These are phyloP conservation scores for Apotomis turbidana DNA, from an alignment of 2,888 invertebrate species.

Conservation along the genomic window DNA sequence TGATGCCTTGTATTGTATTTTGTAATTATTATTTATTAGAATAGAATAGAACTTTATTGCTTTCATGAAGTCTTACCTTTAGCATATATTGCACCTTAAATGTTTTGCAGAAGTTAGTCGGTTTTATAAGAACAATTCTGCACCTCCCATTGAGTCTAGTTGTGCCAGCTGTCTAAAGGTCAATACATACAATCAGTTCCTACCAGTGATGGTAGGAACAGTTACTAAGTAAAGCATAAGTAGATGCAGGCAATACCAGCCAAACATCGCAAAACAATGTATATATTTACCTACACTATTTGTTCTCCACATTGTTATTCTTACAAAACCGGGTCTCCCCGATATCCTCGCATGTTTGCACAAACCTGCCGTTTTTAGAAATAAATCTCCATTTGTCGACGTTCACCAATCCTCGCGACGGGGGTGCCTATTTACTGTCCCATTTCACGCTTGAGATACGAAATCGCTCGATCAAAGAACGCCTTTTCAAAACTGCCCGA, in stretches of 20 bases:
- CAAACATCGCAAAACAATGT: constrained; percentile 53
- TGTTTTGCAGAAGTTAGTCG: not conserved
- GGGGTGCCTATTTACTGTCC: constrained; percentile 55
- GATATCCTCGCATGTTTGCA: constrained; percentile 67
- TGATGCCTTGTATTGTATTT: too few relatives aligned
- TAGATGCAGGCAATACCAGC: too few relatives aligned
- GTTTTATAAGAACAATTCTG: not conserved
- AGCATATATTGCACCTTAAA: too few relatives aligned
- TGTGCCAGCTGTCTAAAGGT: not conserved
- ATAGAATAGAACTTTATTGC: too few relatives aligned
- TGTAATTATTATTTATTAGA: too few relatives aligned
- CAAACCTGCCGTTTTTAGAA: constrained; percentile 66
- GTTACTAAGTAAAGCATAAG: constrained; percentile 4
- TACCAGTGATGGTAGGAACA: not conserved
- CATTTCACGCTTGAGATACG: constrained; percentile 59
- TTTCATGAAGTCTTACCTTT: too few relatives aligned
- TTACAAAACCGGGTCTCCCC: constrained; percentile 57
- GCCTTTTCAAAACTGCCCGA: constrained; percentile 47
- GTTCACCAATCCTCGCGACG: constrained; percentile 68
- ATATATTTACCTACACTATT: constrained; percentile 57
- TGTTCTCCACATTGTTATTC: constrained; percentile 55
- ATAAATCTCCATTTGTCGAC: constrained; percentile 73
- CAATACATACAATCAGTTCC: not conserved
- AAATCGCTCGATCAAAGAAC: constrained; percentile 54
- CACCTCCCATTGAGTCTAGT: not conserved